Base-by-base conservation (phyloP, 1,140 invertebrate genomes). In the Calephelis nemesis region DNA sequence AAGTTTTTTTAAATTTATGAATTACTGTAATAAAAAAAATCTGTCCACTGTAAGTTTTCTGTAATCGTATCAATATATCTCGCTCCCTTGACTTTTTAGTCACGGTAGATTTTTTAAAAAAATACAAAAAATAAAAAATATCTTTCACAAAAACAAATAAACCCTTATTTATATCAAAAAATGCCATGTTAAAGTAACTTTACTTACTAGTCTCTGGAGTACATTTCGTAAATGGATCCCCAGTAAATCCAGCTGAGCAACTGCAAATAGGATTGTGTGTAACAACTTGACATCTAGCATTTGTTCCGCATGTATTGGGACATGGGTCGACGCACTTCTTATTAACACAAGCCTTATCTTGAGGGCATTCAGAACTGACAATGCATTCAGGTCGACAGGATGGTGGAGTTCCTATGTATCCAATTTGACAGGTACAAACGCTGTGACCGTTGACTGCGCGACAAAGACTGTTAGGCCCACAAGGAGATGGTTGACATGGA, bases 181-280 rank as follows among this genome's bases (percentile, higher is more conserved):
- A 30, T 2, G 1, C 15, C 15, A 30, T 4, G 0, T 30, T 30
- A 30, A 30, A 30, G 3, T 40, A 30, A 62, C 12, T 11, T 13
- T 62, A 81, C 93, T 93, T 93, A 95, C 94, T 78, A 92, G 94
- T 92, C 85, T 94, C 91, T 73, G 90, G 94, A 58, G 81, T 82
- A 82, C 96, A 97, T 76, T 92, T 91, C 50, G 93, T 92, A 82
- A 97, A 96, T 40, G 96, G 96, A 94, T 97, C 95, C 72, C 97
- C 97, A 19, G 94, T 95, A 76, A 94, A 96, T 70, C 95, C 95
- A 72, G 90, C 89, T 48, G 94, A 92, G 78, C 96, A 96, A 74
- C 94, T 96, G 84, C 96, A 97, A 72, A 96, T 96, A 4, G 97
- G 96, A 86, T 96, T 96, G 78, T 97, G 97, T 72, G 96, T 97